Evolutionary conservation across 2,113 vertebrate genomes (phyloP), one percentile per base, ranked within the genome.

Genomic region (Nerophis lumbriciformis): DNA sequence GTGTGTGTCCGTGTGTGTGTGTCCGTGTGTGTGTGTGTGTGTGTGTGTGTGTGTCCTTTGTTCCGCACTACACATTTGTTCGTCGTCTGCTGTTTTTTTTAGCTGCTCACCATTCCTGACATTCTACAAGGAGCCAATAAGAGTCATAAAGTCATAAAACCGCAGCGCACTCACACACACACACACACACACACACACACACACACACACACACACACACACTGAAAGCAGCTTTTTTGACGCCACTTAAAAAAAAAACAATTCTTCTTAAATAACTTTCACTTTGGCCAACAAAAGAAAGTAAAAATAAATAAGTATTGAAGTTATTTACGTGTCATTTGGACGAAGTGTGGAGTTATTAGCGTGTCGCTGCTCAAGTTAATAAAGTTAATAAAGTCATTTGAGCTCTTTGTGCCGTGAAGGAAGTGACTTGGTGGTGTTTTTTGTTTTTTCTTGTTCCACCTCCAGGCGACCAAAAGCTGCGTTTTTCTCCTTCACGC

Each of bases 61-160:
- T 66, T 59, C 57, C 68, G 67, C 68, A 61, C 65, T 69, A 42
- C 54, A 36, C 73, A 78, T 82, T 82, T 82, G 75, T 83, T 81
- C 80, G 71, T 81, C 80, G 71, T 79, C 76, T 81, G 37, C 54
- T 57, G 68, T 82, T 77, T 76, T 87, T 81, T 85, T 85, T 71
- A 83, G 8, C 69, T 78, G 61, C 72, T 65, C 59, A 53, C 73
- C 77, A 84, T 83, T 83, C 81, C 83, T 83, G 67, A 55, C 71
- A 79, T 75, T 87, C 85, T 84, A 86, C 79, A 87, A 76, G 75
- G 78, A 77, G 82, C 80, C 83, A 84, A 84, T 83, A 87, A 87
- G 63, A 76, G 80, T 53, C 80, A 87, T 84, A 86, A 85, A 87
- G 59, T 80, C 73, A 85, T 87, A 84, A 87, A 83, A 77, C 54